Base-by-base conservation (phyloP, 2,888 invertebrate species). In the Odontomyia ornata region DNA sequence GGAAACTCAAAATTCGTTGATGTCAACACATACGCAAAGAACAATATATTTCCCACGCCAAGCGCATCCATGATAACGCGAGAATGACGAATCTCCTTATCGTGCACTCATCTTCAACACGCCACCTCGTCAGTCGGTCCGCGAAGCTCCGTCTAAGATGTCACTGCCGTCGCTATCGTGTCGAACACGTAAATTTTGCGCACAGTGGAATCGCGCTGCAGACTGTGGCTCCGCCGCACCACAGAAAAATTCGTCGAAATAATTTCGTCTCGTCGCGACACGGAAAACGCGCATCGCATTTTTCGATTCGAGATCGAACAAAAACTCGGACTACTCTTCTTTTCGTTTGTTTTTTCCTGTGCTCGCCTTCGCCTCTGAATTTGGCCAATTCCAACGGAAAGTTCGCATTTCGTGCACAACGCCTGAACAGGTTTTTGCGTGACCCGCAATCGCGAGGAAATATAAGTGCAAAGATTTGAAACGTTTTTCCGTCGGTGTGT, bases 291-390 rank as follows among this genome's bases (percentile, higher is more conserved):
- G 72, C 72, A 57, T 27, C 72, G 72, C 57, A 57, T 72, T 56
- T 72, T 72, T 52, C 52, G 71, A 27, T 56, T 72, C 56, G 72
- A 57, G 21, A 30, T 30, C 27, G 56, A 72, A 72, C 56, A 72
- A 72, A 67, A 72, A 72, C 56, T 67, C 67, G 67, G 46, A 43
- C 43, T n/a, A 27, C 43, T 57, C 57, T 28, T 36, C 56, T 27
- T 72, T 72, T 72, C 72, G 72, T 56, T 72, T 72, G 72, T 72
- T 72, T 72, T 72, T 56, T 52, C 25, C 11, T 72, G n/a, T 23
- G 57, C 72, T 28, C 72, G 72, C 7, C 25, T 25, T 71, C 13
- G 21, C 30, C 43, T n/a, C 67, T 30, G 15, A 1, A 67, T 60
- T 60, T 60, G 23, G 60, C 21, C 5, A 60, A 3, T 21, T 52